phyloP scores from a whole-genome alignment of 2,113 vertebrate genomes.

The Psilopsiagon aymara region DNA sequence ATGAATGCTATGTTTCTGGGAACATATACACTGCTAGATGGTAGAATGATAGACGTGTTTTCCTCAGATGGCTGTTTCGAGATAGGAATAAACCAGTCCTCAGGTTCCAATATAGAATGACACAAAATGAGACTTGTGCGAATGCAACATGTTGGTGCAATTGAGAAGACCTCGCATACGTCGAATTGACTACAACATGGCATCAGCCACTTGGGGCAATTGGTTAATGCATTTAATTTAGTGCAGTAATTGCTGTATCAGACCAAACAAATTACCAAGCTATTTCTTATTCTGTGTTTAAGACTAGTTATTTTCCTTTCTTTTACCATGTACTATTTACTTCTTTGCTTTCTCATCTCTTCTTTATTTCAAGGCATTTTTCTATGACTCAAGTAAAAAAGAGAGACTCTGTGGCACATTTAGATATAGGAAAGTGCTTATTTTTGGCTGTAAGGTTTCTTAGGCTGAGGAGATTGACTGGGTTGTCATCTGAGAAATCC shows the following conservation, averaged over 20 bases:
- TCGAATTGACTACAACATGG: slow-evolving; percentile 17
- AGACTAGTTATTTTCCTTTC: neutral
- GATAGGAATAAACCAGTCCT: neutral
- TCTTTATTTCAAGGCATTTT: neutral
- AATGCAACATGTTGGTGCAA: slow-evolving; percentile 16
- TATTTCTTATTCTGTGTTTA: slow-evolving; percentile 9
- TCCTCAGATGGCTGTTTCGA: neutral
- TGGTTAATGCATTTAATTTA: slow-evolving; percentile 50
- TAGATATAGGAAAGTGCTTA: neutral
- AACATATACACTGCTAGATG: neutral
- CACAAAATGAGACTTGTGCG: neutral
- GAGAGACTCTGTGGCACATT: neutral
- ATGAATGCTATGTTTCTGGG: neutral
- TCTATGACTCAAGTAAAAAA: neutral
- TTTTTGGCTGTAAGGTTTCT: neutral
- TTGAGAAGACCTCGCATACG: slow-evolving; percentile 52
- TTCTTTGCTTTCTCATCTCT: neutral
- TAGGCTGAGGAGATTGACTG: neutral
- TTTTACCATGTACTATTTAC: neutral
- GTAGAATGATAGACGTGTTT: neutral
- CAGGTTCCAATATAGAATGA: slow-evolving; percentile 8
- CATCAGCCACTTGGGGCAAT: slow-evolving; percentile 22
- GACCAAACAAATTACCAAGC: slow-evolving; percentile 10
- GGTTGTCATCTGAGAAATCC: neutral
- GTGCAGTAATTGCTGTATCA: slow-evolving; percentile 36